These are phyloP conservation scores for Vollenhovia emeryi DNA, from an alignment of 1,140 invertebrate genomes.

Conservation along the genomic window DNA sequence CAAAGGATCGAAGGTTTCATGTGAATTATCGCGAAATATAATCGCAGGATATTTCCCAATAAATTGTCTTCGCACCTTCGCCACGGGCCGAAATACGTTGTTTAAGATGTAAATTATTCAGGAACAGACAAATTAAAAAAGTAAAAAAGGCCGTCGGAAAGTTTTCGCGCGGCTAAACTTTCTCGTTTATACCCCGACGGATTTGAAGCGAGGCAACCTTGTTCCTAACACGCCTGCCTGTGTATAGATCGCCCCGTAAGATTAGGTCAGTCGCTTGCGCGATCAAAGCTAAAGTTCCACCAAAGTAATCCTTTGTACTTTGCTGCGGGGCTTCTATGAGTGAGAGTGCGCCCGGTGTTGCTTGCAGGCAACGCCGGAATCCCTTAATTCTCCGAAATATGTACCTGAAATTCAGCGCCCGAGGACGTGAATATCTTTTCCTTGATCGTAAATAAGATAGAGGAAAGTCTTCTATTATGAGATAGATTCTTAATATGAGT, in stretches of 20 bases:
- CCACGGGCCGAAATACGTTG: neutral
- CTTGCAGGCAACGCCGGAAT: neutral
- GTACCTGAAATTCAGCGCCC: neutral
- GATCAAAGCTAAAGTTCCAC: slow-evolving; percentile 35
- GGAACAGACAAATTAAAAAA: slow-evolving; percentile 12
- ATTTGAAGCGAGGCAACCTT: slow-evolving; percentile 23
- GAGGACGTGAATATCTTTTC: neutral
- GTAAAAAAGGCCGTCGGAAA: neutral
- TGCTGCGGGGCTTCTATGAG: slow-evolving; percentile 23
- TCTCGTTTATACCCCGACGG: neutral
- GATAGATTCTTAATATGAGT: no score
- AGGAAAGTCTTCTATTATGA: no score
- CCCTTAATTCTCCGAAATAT: neutral
- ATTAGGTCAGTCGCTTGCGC: slow-evolving; percentile 33
- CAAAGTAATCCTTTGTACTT: slow-evolving; percentile 26
- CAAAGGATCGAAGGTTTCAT: neutral
- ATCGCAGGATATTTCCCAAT: neutral
- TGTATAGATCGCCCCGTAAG: slow-evolving; percentile 13
- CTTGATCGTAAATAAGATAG: neutral
- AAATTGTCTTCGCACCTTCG: neutral
- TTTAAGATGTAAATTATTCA: slow-evolving; percentile 5
- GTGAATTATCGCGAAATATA: neutral
- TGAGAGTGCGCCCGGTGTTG: neutral
- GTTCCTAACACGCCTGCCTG: slow-evolving; percentile 11
- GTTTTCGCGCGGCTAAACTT: neutral